phyloP scores from a whole-genome alignment of 2,113 vertebrate species.

The Hemiscyllium ocellatum region DNA sequence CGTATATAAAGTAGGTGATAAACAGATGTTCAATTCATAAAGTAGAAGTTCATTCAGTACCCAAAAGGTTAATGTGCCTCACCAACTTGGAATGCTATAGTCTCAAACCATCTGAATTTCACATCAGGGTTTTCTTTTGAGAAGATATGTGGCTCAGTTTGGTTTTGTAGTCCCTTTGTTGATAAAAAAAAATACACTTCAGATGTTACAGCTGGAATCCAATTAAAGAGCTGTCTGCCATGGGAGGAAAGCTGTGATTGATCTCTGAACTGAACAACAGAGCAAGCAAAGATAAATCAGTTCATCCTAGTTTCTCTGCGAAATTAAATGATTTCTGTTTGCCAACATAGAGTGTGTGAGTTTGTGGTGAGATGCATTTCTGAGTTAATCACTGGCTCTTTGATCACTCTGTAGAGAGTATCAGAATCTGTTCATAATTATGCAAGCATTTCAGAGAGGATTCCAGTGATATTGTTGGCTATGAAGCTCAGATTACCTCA shows the following conservation, averaged over 20 bases:
- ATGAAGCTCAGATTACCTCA: background rate
- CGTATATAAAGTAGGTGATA: background rate
- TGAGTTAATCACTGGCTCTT: conserved; percentile 9
- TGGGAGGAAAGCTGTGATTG: conserved; percentile 22
- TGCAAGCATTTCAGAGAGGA: background rate
- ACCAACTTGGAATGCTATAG: background rate
- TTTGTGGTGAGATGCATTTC: background rate
- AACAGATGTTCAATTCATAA: background rate
- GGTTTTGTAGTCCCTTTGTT: background rate
- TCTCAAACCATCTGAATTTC: background rate
- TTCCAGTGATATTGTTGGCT: background rate
- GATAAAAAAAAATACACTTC: conserved; percentile 17
- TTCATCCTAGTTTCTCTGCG: background rate
- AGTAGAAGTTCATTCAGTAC: background rate
- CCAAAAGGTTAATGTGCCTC: background rate
- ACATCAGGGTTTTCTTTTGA: background rate
- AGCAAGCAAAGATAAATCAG: background rate
- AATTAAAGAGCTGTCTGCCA: conserved; percentile 29
- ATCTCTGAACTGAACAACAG: conserved; percentile 2
- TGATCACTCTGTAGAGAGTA: background rate
- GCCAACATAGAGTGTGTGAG: background rate
- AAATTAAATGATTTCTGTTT: conserved; percentile 33
- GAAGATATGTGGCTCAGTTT: conserved; percentile 10
- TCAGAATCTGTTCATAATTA: background rate
- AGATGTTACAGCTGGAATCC: conserved; percentile 30